Percentiles rank a stretch among this genome's conserved stretches.
Conservation (phyloP, 1,140 invertebrate genomes). For the Drosophila subpulchrella region DNA sequence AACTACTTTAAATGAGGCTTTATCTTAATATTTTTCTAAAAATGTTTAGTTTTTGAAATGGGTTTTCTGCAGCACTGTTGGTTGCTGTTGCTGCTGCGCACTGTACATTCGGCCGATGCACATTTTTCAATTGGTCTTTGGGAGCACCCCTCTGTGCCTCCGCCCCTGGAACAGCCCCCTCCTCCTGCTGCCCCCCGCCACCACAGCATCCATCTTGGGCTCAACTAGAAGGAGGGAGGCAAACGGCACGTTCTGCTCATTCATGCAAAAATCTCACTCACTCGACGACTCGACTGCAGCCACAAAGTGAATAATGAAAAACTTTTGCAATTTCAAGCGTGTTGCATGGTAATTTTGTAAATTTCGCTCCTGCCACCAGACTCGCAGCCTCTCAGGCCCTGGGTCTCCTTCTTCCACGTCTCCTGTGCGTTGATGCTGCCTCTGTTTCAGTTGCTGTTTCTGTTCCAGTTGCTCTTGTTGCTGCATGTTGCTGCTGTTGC, state of each 20-base stretch:
- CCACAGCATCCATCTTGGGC: slow-evolving; percentile 69
- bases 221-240: slow-evolving; percentile 41
- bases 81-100: slow-evolving; percentile 54
- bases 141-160: slow-evolving; percentile 23
- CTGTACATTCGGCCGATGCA: slow-evolving; percentile 61
- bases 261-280: slow-evolving; percentile 83
- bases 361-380: slow-evolving; percentile 67
- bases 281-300: slow-evolving; percentile 80
- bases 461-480: slow-evolving; percentile 39
- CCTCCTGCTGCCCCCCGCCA: background rate
- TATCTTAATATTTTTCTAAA: too few species aligned
- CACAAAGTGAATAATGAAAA: slow-evolving; percentile 83
- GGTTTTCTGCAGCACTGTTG: background rate
- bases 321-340: slow-evolving; percentile 83
- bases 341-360: slow-evolving; percentile 83
- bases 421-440: slow-evolving; percentile 49
- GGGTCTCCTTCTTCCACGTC: slow-evolving; percentile 48
- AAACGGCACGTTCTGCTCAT: slow-evolving; percentile 75
- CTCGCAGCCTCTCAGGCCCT: slow-evolving; percentile 32
- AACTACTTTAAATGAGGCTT: too few species aligned
- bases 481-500: slow-evolving; percentile 26
- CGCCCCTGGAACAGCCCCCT: background rate
- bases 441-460: slow-evolving; percentile 32
- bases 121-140: slow-evolving; percentile 80
- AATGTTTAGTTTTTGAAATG: background rate